Evolutionary conservation across 2,113 vertebrate species (phyloP), one percentile per base, ranked within the genome.

Genomic region (Electrona antarctica): DNA sequence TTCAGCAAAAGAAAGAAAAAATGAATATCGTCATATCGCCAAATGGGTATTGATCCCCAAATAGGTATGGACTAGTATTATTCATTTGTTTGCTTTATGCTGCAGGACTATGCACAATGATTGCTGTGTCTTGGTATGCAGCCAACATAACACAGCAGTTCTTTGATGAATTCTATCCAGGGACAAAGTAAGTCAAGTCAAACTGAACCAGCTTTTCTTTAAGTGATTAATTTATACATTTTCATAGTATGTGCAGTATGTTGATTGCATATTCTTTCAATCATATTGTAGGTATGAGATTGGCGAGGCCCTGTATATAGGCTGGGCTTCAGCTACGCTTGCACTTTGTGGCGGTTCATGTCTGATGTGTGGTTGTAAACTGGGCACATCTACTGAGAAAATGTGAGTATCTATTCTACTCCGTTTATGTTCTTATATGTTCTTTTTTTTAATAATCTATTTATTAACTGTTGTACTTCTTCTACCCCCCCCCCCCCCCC

Each of bases 101-200:
- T 67, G 12, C 50, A 97, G 96, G 95, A 62, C 7, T 93, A 49
- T 94, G 93, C 46, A 95, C 93, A 28, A 94, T 96, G 93, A 93
- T 95, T 47, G 91, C 95, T 0, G 72, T 96, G 54, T 95, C 94
- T 47, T 97, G 95, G 95, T 97, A 97, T 0, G 95, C 95, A 13
- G 86, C 85, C 82, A 95, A 94, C 79, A 95, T 97, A 85, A 95
- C 94, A 3, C 88, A 82, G 55, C 64, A 96, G 54, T 97, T 97
- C 89, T 97, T 96, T 68, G 91, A 97, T 81, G 90, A 93, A 1
- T 74, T 92, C 61, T 95, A 91, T 69, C 68, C 72, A 0, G 96
- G 96, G 46, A 96, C 86, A 71, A 97, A 96, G 96, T 97, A 85
- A 93, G 95, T 93, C 10, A 9, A 61, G 12, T 46, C 15, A 60